phyloP scores from a whole-genome alignment of 2,797 vertebrate genomes.

The Gobio occitaniae region DNA sequence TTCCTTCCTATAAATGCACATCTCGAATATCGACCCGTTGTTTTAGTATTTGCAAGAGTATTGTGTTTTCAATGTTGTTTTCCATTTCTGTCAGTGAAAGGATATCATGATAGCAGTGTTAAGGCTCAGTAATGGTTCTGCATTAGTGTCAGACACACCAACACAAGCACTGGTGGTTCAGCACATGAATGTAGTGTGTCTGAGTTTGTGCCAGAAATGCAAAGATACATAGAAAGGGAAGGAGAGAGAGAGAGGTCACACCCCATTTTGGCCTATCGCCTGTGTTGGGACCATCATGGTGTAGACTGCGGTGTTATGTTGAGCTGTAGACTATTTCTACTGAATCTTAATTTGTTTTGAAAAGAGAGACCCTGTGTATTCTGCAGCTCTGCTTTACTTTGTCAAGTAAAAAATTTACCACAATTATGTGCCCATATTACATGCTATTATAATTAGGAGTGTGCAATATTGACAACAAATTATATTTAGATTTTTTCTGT shows the following conservation, averaged over 20 bases:
- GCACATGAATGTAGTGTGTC: not conserved
- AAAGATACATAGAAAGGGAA: conserved; percentile 8
- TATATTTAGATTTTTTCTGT: too few relatives aligned
- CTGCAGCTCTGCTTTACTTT: not conserved
- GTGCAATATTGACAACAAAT: not conserved
- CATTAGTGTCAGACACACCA: not conserved
- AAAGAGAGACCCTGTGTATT: not conserved
- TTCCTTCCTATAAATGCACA: not conserved
- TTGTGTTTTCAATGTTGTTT: not conserved
- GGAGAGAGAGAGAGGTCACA: conserved; percentile 33
- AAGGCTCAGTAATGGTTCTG: not conserved
- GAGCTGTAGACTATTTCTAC: not conserved
- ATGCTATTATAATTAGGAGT: not conserved
- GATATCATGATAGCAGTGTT: not conserved
- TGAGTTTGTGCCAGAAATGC: conserved; percentile 8
- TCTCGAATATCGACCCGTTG: not conserved
- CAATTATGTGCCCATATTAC: not conserved
- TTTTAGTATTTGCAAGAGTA: not conserved
- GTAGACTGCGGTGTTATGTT: conserved; percentile 3
- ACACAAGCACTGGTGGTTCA: not conserved
- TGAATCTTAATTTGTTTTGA: not conserved
- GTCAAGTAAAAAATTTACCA: not conserved
- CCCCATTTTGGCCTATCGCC: conserved; percentile 32
- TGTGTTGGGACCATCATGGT: conserved; percentile 19
- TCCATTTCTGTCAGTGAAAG: not conserved